Base-by-base conservation (phyloP, 2,113 vertebrate genomes). In the Pomatorhinus ruficollis region DNA sequence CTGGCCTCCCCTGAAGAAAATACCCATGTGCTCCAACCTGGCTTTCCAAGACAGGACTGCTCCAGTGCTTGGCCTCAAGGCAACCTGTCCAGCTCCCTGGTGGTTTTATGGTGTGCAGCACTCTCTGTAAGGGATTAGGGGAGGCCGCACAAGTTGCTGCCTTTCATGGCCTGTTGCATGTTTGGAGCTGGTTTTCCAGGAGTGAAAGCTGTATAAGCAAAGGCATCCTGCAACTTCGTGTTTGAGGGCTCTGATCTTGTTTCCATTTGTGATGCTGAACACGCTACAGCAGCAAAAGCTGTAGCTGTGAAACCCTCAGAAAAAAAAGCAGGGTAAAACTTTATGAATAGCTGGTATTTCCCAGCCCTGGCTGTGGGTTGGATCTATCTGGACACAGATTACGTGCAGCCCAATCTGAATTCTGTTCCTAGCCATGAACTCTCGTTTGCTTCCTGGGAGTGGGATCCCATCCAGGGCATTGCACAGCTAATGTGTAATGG, bases 231-330 rank as follows among this genome's bases (percentile, higher is more conserved):
- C 15, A 61, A 3, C 22, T 25, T 64, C 0, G 0, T 6, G 16
- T 90, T 65, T n/a, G 42, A 35, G 37, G 30, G 45, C 47, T 77
- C n/a, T 76, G 59, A 40, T 52, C 63, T 86, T 17, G 0, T 80
- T 86, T 37, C 54, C 56, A 45, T 74, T 66, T 52, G 52, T 6
- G 40, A 52, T n/a, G 66, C 56, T 74, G 75, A 72, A 59, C 27
- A 28, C 0, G 0, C 33, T 44, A 14, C 0, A 1, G n/a, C 33
- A 65, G 30, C 7, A 57, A 85, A 93, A 66, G 24, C 22, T 0
- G 1, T 50, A 27, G 18, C 39, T 18, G 31, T 63, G 56, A 83
- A 87, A 77, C 44, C 6, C 15, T 44, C 63, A 59, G 25, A 7
- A 66, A 56, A 45, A 47, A n/a, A 56, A n/a, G 13, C 2, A 4